These are phyloP conservation scores for Phengaris alcon DNA, from an alignment of 2,888 invertebrate genomes.

Conservation along the genomic window DNA sequence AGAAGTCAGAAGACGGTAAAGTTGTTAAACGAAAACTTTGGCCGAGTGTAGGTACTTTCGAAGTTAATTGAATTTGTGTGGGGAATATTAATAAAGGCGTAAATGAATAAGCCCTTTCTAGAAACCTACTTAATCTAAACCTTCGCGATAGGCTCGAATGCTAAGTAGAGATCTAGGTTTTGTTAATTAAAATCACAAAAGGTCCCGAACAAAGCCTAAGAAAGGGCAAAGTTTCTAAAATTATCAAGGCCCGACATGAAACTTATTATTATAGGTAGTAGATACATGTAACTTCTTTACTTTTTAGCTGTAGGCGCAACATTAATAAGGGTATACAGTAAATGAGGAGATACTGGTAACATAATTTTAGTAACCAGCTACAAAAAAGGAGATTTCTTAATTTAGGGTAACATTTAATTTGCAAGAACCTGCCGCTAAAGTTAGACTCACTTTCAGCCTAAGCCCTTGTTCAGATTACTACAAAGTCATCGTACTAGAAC, in stretches of 20 bases:
- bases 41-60: neutral
- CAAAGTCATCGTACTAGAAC: too few relatives aligned
- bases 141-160: slow-evolving; percentile 7
- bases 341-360: too few relatives aligned
- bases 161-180: slow-evolving; percentile 12
- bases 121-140: neutral
- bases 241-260: neutral
- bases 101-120: slow-evolving; percentile 16
- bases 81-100: slow-evolving; percentile 16
- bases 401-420: too few relatives aligned
- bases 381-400: too few relatives aligned
- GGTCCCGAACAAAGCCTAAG: slow-evolving; percentile 3
- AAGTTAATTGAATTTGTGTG: slow-evolving; percentile 10
- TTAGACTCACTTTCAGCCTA: too few relatives aligned
- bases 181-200: slow-evolving; percentile 8
- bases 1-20: neutral
- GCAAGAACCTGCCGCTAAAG: too few relatives aligned
- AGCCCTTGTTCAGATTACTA: too few relatives aligned
- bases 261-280: too few relatives aligned
- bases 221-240: slow-evolving; percentile 21
- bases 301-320: too few relatives aligned
- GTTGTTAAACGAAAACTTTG: neutral
- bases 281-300: too few relatives aligned
- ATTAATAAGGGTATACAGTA: too few relatives aligned
- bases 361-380: too few relatives aligned